Evolutionary conservation across 2,797 vertebrate species (phyloP), one percentile per base, ranked within the genome.

Genomic region (Remorina albescens): DNA sequence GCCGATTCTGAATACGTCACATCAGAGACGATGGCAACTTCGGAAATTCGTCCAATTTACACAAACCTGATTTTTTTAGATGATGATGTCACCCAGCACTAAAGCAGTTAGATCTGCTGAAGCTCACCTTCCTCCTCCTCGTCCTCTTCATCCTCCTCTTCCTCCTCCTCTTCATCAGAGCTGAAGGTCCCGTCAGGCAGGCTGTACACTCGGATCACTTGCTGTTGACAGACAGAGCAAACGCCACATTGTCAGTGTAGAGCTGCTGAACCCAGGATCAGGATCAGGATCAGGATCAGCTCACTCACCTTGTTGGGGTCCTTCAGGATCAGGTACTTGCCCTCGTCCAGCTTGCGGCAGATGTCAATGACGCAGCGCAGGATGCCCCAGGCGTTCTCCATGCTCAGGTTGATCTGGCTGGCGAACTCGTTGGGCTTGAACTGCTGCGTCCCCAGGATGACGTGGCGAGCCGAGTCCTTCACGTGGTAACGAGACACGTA

Each of bases 381-480:
- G 92, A 99, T 99, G 36, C 98, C 98, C 98, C 98, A 99, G 73
- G 97, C 97, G 0, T 99, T 99, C 94, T 99, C 98, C 91, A 99
- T 98, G 69, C 97, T 98, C 93, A 99, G 95, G 93, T 99, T 99
- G 83, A 99, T 99, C 94, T 99, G 98, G 92, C 97, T 99, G 93
- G 98, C 98, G 13, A 99, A 99, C 93, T 99, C 98, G 32, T 97
- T 98, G 49, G 98, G 98, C 85, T 99, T 99, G 94, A 99, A 99
- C 93, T 99, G 98, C 93, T 99, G 98, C 0, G 97, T 99, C 58
- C 98, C 98, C 84, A 99, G 93, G 88, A 99, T 92, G 68, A 99
- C 98, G 0, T 99, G 98, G 47, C 98, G 96, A 0, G 98, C 93
- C 0, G 98, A 99, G 91, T 99, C 98, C 78, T 99, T 99, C 23